Evolutionary conservation across 1,140 invertebrate species (phyloP).

Genomic region (Anthonomus grandis): DNA sequence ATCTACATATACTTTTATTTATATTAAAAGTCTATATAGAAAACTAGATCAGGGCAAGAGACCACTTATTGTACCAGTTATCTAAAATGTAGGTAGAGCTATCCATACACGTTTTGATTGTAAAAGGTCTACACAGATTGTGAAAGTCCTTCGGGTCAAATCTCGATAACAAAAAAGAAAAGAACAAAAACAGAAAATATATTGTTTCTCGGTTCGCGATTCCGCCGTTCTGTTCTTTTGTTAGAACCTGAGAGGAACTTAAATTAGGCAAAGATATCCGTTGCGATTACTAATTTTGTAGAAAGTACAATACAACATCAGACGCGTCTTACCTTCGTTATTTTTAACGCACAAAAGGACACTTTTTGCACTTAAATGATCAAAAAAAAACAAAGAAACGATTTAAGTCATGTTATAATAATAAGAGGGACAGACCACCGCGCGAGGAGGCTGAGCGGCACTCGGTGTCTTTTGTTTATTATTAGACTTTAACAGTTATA

Average conservation of each 20-base stretch:
- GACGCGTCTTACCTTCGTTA: too few relatives aligned
- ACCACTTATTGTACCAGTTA: neutral
- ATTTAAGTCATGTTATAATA: neutral
- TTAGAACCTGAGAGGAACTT: conserved; percentile 17
- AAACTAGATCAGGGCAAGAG: too few relatives aligned
- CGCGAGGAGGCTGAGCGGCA: conserved; percentile 1
- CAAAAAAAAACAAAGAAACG: neutral
- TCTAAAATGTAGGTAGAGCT: neutral
- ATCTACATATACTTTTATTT: too few relatives aligned
- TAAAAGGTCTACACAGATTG: conserved; percentile 14
- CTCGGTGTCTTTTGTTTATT: conserved; percentile 23
- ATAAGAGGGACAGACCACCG: conserved; percentile 9
- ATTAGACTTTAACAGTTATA: conserved; percentile 23
- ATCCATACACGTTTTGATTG: conserved; percentile 2
- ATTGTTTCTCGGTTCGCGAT: conserved; percentile 6
- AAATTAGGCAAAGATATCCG: neutral
- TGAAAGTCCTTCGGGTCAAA: conserved; percentile 20
- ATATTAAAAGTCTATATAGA: too few relatives aligned
- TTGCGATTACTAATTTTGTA: neutral
- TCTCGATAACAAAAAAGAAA: conserved; percentile 12
- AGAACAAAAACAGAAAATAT: neutral
- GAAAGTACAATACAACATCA: neutral
- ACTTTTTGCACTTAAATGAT: neutral
- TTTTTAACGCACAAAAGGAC: too few relatives aligned
- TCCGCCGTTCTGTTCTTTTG: conserved; percentile 12